Conservation (phyloP, 1,140 invertebrate genomes). For the Eupeodes corollae region DNA sequence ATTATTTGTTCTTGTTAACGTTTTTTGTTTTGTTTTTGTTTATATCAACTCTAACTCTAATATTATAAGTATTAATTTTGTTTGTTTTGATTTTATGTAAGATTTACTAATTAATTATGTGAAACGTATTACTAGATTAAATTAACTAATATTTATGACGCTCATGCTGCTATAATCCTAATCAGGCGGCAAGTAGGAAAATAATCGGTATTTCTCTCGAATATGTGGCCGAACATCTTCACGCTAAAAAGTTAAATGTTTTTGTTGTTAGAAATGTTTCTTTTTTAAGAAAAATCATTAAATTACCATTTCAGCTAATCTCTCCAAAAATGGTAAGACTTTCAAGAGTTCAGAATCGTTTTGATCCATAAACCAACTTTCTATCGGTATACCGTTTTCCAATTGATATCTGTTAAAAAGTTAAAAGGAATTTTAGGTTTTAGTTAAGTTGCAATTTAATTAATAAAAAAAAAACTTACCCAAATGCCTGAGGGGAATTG, state of each 20-base stretch:
- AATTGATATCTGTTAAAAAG: slow-evolving; percentile 51
- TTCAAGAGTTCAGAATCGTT: slow-evolving; percentile 85
- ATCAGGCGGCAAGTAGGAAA: slow-evolving; percentile 78
- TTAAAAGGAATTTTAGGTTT: slow-evolving; percentile 5
- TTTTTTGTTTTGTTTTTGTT: too few relatives aligned
- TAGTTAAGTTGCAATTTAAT: slow-evolving; percentile 1
- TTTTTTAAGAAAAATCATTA: neutral
- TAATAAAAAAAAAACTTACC: slow-evolving; percentile 40
- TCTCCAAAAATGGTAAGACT: slow-evolving; percentile 85
- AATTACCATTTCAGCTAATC: slow-evolving; percentile 60
- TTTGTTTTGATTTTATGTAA: too few relatives aligned
- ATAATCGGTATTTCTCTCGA: slow-evolving; percentile 75
- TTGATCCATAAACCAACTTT: slow-evolving; percentile 92
- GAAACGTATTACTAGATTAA: neutral
- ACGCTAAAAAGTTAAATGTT: slow-evolving; percentile 45
- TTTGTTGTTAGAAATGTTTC: slow-evolving; percentile 4
- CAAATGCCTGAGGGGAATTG: slow-evolving; percentile 87
- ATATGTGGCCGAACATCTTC: slow-evolving; percentile 87
- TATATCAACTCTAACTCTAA: too few relatives aligned
- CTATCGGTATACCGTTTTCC: slow-evolving; percentile 95
- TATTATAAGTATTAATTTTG: too few relatives aligned
- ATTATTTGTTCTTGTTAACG: too few relatives aligned
- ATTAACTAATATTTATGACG: neutral
- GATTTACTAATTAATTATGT: too few relatives aligned
- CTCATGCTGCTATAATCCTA: slow-evolving; percentile 21